Evolutionary conservation across 2,797 vertebrate genomes (phyloP).

Genomic region (Salarias fasciatus): DNA sequence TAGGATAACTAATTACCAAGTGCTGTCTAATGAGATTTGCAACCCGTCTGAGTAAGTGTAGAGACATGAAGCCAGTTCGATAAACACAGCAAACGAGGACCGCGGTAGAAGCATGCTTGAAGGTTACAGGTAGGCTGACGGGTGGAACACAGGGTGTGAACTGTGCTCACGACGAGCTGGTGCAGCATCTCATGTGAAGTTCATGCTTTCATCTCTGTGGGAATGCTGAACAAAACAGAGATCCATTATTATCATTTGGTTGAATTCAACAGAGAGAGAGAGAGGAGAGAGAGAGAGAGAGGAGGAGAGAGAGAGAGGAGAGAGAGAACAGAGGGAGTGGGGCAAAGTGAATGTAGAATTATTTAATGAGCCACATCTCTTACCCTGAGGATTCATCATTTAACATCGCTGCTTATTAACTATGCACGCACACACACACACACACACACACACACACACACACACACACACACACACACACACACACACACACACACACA

Average conservation of each 20-base stretch:
- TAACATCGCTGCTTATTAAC: slow-evolving; percentile 61
- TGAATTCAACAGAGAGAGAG: slow-evolving; percentile 6
- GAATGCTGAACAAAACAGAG: slow-evolving; percentile 15
- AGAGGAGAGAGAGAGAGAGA: no score
- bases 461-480: slow-evolving; percentile 19
- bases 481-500: slow-evolving; percentile 4
- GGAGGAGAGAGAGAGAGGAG: no score
- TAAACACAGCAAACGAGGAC: no score
- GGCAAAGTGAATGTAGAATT: slow-evolving; percentile 66
- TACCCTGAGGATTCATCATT: slow-evolving; percentile 50
- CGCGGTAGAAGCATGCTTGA: no score
- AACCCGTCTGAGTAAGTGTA: slow-evolving; percentile 33
- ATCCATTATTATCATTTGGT: slow-evolving; percentile 2
- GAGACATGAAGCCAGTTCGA: slow-evolving; percentile 12
- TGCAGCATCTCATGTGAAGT: slow-evolving; percentile 16
- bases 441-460: slow-evolving; percentile 47
- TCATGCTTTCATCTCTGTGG: slow-evolving; percentile 24
- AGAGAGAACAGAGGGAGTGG: slow-evolving; percentile 3
- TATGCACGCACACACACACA: slow-evolving; percentile 34
- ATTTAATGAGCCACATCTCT: slow-evolving; percentile 66
- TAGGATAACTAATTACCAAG: slow-evolving; percentile 28
- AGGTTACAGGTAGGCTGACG: slow-evolving; percentile 7
- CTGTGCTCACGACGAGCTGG: background rate
- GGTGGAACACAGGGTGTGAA: slow-evolving; percentile 3
- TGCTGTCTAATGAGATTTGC: slow-evolving; percentile 48